Conservation (phyloP, 2,797 vertebrate species). For the Manis crassicaudata region DNA sequence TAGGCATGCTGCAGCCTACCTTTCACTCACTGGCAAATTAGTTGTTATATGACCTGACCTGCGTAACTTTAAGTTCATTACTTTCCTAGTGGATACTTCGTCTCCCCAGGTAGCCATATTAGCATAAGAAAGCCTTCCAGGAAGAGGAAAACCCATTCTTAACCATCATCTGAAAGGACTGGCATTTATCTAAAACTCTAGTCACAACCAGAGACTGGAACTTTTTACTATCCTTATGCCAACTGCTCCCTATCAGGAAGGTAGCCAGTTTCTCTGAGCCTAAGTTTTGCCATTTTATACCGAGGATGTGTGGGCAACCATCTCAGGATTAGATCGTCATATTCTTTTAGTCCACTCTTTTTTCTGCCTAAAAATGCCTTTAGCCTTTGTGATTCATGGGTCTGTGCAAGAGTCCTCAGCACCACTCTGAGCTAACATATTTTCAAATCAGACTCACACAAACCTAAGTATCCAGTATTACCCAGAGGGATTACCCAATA, state of each 20-base stretch:
- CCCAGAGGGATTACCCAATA: neutral
- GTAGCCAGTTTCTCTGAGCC: neutral
- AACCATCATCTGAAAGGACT: neutral
- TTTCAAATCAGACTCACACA: neutral
- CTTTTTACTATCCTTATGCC: neutral
- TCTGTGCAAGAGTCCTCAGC: neutral
- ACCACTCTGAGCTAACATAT: neutral
- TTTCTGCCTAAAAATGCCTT: neutral
- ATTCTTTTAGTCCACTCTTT: neutral
- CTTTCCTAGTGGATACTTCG: neutral
- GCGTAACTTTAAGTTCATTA: neutral
- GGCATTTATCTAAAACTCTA: neutral
- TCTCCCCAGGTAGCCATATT: neutral
- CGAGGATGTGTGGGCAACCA: neutral
- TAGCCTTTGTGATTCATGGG: neutral
- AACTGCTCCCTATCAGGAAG: neutral
- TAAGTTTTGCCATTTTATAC: neutral
- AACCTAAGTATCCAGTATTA: neutral
- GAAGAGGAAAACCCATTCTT: neutral
- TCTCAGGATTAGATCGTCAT: neutral
- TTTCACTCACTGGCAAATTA: neutral
- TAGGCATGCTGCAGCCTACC: neutral
- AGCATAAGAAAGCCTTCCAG: neutral
- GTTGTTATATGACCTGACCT: neutral
- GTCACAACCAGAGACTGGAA: neutral